A percentile compares a stretch with the other conserved stretches of the same genome.
Conservation (phyloP, 23 tunicate species). For the Halocynthia roretzi region DNA sequence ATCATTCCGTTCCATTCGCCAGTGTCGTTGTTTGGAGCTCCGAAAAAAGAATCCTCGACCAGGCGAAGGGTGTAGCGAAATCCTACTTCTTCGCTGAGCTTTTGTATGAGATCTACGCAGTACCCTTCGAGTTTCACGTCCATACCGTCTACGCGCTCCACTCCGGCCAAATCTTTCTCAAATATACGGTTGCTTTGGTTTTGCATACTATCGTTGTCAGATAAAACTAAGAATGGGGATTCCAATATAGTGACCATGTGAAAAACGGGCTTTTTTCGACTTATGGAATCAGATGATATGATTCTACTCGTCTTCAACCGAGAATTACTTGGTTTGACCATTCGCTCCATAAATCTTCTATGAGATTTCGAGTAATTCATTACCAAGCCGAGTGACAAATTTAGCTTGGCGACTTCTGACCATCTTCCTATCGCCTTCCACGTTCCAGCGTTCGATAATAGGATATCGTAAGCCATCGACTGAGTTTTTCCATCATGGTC, state of each 20-base stretch:
- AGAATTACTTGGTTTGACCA: background rate
- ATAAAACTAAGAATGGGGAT: constrained; percentile 48
- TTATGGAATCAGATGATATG: background rate
- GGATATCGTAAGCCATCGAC: constrained; percentile 12
- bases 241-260: constrained; percentile 62
- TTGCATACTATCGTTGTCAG: background rate
- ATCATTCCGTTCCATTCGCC: constrained; percentile 80
- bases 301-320: background rate
- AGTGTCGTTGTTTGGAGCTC: constrained; percentile 31
- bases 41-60: constrained; percentile 66
- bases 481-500: constrained; percentile 12
- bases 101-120: constrained; percentile 77
- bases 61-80: constrained; percentile 46
- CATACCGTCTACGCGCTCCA: constrained; percentile 9
- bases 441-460: constrained; percentile 8
- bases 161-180: background rate
- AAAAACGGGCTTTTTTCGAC: constrained; percentile 12
- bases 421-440: constrained; percentile 48
- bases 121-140: constrained; percentile 34
- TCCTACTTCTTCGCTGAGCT: constrained; percentile 34
- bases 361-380: constrained; percentile 14
- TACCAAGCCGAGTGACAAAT: background rate
- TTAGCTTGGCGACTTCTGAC: constrained; percentile 8
- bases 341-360: background rate
- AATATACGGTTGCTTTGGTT: constrained; percentile 11